Evolutionary conservation across 2,888 invertebrate species (phyloP).

Genomic region (Microctonus aethiopoides): DNA sequence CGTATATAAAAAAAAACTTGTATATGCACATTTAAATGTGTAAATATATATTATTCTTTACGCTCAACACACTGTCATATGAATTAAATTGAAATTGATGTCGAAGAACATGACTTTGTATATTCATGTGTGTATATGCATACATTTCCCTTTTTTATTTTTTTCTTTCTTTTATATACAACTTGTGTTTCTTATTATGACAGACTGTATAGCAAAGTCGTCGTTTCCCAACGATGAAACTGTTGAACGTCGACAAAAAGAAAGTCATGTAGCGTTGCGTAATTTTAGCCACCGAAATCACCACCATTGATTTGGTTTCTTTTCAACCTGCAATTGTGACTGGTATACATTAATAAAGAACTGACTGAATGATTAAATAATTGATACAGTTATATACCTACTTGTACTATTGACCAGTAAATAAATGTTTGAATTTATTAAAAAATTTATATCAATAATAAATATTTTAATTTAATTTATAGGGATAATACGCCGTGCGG

Average conservation of each 20-base stretch:
- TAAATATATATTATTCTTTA: neutral
- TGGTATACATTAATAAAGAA: no score
- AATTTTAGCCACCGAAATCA: constrained; percentile 44
- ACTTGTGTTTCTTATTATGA: constrained; percentile 30
- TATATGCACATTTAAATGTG: no score
- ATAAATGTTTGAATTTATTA: no score
- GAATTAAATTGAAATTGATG: neutral
- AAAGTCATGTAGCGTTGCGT: constrained; percentile 60
- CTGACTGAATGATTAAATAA: no score
- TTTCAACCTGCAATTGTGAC: constrained; percentile 44
- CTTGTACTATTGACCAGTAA: neutral
- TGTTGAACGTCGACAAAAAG: constrained; percentile 60
- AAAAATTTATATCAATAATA: neutral
- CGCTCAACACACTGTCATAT: neutral
- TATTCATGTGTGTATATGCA: neutral
- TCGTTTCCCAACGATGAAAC: constrained; percentile 56
- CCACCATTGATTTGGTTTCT: constrained; percentile 46
- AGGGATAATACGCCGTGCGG: constrained; percentile 67
- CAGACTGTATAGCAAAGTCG: constrained; percentile 18
- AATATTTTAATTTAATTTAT: constrained; percentile 46
- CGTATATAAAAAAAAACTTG: no score
- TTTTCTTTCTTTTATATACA: constrained; percentile 19
- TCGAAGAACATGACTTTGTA: neutral
- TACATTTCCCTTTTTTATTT: no score
- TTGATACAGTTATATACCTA: no score